phyloP scores from a whole-genome alignment of 2,888 invertebrate species.

The Lasiommata megera region DNA sequence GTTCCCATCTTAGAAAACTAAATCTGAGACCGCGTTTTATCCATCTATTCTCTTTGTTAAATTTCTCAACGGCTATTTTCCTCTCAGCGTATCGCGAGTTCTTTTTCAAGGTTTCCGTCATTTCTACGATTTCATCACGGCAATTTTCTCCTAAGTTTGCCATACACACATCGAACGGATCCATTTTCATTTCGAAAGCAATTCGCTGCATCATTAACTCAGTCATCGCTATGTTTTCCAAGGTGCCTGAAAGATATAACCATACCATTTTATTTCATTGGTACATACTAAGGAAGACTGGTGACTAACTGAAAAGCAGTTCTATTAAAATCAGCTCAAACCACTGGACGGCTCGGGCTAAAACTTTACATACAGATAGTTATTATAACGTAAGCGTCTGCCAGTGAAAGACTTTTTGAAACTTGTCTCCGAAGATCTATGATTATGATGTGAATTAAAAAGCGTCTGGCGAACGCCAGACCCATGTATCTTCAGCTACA shows the following conservation, averaged over 20 bases:
- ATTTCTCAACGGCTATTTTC: slow-evolving; percentile 59
- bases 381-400: too few species aligned
- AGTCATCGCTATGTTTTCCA: slow-evolving; percentile 39
- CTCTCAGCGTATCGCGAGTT: slow-evolving; percentile 65
- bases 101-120: slow-evolving; percentile 67
- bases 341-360: too few species aligned
- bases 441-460: too few species aligned
- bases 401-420: too few species aligned
- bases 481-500: too few species aligned
- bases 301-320: too few species aligned
- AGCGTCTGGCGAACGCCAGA: too few species aligned
- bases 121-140: slow-evolving; percentile 51
- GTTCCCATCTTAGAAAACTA: slow-evolving; percentile 71
- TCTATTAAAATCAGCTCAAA: too few species aligned
- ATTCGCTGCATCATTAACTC: slow-evolving; percentile 84
- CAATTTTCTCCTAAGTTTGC: slow-evolving; percentile 45
- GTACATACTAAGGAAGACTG: too few species aligned
- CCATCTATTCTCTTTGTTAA: slow-evolving; percentile 85
- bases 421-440: too few species aligned
- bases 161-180: slow-evolving; percentile 73
- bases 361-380: too few species aligned
- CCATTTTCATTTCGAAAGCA: slow-evolving; percentile 67
- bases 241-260: slow-evolving; percentile 29
- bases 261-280: too few species aligned
- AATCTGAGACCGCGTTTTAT: slow-evolving; percentile 80